Percentiles rank a stretch among this genome's conserved stretches.
These are phyloP conservation scores for Darevskia nairensis DNA, from an alignment of 2,797 vertebrate species.

Conservation along the genomic window DNA sequence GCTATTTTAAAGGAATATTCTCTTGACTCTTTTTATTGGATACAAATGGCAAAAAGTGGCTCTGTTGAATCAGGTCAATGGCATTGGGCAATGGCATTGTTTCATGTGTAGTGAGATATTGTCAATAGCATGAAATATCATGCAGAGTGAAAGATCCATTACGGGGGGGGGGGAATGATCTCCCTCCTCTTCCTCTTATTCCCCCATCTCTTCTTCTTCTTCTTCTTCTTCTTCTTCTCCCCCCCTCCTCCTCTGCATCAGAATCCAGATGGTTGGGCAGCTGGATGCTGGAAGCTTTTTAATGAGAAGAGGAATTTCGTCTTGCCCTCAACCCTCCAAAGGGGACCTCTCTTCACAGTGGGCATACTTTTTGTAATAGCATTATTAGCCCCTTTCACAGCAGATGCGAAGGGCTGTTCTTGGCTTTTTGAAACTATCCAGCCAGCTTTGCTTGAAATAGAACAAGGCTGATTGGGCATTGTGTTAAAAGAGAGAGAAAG, in stretches of 20 bases:
- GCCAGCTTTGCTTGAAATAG: neutral
- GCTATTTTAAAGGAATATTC: neutral
- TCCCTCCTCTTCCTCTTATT: accelerated
- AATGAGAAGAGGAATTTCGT: neutral
- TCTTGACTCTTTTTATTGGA: no score
- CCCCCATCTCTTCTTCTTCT: accelerated
- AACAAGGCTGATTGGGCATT: constrained; percentile 23
- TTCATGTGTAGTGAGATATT: neutral
- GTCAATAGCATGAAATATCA: neutral
- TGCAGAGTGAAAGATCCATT: neutral
- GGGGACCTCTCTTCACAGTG: neutral
- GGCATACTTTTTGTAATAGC: neutral
- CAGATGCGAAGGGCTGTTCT: neutral
- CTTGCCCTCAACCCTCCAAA: neutral
- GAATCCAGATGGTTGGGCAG: constrained; percentile 1
- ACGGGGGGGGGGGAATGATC: no score
- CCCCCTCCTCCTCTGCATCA: accelerated
- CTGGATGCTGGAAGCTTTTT: neutral
- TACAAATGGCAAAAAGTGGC: no score
- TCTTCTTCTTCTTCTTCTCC: neutral
- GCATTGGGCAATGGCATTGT: neutral
- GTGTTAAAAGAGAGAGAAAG: constrained; percentile 16
- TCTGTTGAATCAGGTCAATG: no score
- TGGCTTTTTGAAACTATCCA: neutral
- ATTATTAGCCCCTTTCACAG: constrained; percentile 38